phyloP scores from a whole-genome alignment of 2,797 vertebrate species.

The Chloroceryle amazona region DNA sequence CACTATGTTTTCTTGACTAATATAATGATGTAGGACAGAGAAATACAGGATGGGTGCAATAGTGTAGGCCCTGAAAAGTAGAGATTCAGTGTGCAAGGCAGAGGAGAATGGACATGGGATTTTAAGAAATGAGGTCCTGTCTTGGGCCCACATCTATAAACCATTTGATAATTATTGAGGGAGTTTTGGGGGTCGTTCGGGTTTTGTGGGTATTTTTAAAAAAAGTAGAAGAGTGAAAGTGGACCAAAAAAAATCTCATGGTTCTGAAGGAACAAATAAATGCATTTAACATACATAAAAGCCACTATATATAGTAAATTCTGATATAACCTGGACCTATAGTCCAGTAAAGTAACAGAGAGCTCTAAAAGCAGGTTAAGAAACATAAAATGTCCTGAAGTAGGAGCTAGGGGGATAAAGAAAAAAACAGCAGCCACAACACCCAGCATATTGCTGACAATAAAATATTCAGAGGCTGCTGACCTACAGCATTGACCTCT shows the following conservation, averaged over 20 bases:
- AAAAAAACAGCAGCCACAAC: background rate
- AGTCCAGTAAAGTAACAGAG: background rate
- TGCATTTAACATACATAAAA: background rate
- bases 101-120: background rate
- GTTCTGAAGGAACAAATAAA: background rate
- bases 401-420: background rate
- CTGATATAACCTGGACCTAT: background rate
- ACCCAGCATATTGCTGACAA: background rate
- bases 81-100: background rate
- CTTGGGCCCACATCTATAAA: background rate
- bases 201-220: background rate
- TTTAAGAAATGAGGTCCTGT: background rate
- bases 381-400: background rate
- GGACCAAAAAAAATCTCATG: background rate
- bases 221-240: background rate
- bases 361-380: background rate
- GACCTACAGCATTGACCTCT: background rate
- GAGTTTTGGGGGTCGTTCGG: accelerated
- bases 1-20: background rate
- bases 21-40: background rate
- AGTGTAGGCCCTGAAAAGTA: background rate
- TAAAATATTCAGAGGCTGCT: background rate
- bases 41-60: background rate
- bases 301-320: background rate
- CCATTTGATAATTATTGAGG: background rate